Conservation (phyloP, 2,113 vertebrate species). For the Drymodes brunneopygia region DNA sequence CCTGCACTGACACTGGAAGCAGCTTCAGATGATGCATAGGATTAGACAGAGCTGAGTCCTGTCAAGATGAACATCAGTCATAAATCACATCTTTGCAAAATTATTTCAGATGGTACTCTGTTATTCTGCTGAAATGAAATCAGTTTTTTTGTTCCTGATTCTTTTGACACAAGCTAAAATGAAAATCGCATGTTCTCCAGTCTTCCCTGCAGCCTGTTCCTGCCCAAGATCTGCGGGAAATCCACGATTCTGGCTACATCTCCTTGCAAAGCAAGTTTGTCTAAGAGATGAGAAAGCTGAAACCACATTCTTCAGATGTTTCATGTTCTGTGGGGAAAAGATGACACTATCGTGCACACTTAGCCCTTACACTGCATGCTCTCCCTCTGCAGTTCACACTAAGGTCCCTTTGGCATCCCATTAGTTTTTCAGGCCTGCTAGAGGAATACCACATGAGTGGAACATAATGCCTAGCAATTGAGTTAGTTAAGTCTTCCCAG, state of each 20-base stretch:
- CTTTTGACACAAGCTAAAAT: not conserved
- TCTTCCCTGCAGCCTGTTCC: not conserved
- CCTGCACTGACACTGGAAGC: not conserved
- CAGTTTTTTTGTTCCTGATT: not conserved
- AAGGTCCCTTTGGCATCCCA: not conserved
- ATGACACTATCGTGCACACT: not conserved
- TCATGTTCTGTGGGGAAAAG: not conserved
- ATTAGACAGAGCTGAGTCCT: not conserved
- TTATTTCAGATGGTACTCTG: not conserved
- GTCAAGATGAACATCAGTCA: not conserved
- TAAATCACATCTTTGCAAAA: not conserved
- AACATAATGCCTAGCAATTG: not conserved
- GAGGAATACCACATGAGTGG: not conserved
- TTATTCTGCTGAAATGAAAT: not conserved
- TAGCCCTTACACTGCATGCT: not conserved
- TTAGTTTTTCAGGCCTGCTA: not conserved
- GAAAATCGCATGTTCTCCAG: not conserved
- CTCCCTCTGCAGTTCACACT: not conserved
- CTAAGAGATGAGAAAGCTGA: not conserved
- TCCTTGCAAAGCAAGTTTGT: not conserved
- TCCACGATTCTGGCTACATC: not conserved
- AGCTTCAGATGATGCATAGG: not conserved
- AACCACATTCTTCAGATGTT: not conserved
- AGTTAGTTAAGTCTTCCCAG: constrained; percentile 18
- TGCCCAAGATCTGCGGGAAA: not conserved